These are phyloP conservation scores for Poecilia latipinna DNA, from an alignment of 2,113 vertebrate species.

Conservation along the genomic window DNA sequence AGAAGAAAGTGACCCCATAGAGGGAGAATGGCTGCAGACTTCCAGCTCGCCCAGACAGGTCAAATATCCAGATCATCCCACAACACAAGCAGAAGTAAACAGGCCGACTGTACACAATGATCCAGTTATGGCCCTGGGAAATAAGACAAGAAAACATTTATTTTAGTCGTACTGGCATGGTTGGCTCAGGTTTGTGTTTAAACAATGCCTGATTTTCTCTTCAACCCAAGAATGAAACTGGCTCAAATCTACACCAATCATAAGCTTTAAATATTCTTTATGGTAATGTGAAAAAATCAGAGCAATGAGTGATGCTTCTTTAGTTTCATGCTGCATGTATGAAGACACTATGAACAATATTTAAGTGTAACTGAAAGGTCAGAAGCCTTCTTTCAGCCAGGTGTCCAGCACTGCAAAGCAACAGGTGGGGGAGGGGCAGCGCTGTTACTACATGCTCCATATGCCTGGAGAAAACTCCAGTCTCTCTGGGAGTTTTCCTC, in stretches of 20 bases:
- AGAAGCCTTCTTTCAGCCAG: too few relatives aligned
- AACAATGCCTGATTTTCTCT: background rate
- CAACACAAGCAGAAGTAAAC: constrained; percentile 99
- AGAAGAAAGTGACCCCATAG: constrained; percentile 94
- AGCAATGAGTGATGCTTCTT: too few relatives aligned
- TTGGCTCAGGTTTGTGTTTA: background rate
- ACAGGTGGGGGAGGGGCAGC: too few relatives aligned
- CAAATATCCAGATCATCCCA: constrained; percentile 95
- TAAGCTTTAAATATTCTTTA: background rate
- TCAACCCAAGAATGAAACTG: too few relatives aligned
- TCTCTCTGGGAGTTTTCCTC: background rate
- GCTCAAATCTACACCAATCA: background rate
- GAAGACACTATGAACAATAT: too few relatives aligned
- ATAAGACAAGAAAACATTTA: constrained; percentile 30
- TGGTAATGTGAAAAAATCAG: too few relatives aligned
- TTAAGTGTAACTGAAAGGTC: too few relatives aligned
- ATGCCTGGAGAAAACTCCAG: background rate
- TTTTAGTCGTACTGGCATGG: background rate
- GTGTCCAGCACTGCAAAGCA: too few relatives aligned
- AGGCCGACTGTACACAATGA: constrained; percentile 98
- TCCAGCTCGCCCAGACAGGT: constrained; percentile 86
- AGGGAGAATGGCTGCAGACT: constrained; percentile 89
- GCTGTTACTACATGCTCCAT: too few relatives aligned
- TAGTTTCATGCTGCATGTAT: too few relatives aligned
- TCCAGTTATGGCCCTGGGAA: constrained; percentile 94